Percentiles rank a stretch among this genome's conserved stretches.
Conservation (phyloP, 2,888 invertebrate species). For the Xestobium rufovillosum region DNA sequence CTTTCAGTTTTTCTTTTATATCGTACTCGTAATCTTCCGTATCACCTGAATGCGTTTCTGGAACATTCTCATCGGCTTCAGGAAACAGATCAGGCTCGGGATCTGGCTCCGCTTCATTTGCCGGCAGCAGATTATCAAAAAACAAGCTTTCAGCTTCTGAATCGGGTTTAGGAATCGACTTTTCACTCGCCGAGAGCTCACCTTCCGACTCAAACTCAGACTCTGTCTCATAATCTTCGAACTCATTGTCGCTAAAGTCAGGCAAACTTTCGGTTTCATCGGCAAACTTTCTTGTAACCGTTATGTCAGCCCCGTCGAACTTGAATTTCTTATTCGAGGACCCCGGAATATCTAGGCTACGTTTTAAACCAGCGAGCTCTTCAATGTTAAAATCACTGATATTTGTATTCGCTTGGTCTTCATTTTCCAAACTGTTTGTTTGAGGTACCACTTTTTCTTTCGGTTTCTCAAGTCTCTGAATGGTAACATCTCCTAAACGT, state of each 20-base stretch:
- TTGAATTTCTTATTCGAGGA: constrained; percentile 32
- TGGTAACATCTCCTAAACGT: constrained; percentile 53
- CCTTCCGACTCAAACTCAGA: constrained; percentile 41
- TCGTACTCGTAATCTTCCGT: constrained; percentile 48
- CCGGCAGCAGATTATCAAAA: constrained; percentile 33
- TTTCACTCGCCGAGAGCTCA: constrained; percentile 36
- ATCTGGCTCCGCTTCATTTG: neutral
- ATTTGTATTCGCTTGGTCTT: neutral
- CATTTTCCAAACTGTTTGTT: constrained; percentile 24
- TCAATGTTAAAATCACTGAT: too few relatives aligned
- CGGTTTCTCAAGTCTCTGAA: constrained; percentile 45
- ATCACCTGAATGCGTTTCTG: constrained; percentile 28
- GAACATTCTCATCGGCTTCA: constrained; percentile 16
- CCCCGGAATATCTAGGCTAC: constrained; percentile 20
- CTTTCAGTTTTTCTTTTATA: constrained; percentile 55
- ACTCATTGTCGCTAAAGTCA: constrained; percentile 36
- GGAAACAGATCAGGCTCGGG: too few relatives aligned
- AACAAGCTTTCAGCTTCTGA: constrained; percentile 39
- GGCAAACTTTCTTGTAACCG: constrained; percentile 21
- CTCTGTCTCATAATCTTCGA: constrained; percentile 39
- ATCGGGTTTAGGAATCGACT: constrained; percentile 29
- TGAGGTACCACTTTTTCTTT: constrained; percentile 31
- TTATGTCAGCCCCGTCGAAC: constrained; percentile 23
- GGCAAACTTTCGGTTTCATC: constrained; percentile 14
- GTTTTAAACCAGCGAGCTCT: constrained; percentile 2